Evolutionary conservation across 1,140 invertebrate species (phyloP).

Genomic region (Ceratina japonica): DNA sequence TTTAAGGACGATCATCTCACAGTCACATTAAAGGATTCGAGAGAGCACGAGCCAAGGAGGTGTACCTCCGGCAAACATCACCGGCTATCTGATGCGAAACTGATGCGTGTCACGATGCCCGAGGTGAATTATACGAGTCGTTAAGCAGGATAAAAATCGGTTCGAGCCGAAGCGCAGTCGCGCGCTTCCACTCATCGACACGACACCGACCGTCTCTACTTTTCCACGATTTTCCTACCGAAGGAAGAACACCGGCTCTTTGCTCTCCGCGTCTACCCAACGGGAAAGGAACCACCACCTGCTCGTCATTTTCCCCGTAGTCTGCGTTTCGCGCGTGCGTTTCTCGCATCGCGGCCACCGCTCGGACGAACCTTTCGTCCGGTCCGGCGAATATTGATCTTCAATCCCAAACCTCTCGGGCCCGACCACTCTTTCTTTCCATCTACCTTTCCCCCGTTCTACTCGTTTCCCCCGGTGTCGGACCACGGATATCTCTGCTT

Average conservation of each 20-base stretch:
- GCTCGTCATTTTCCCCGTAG: neutral
- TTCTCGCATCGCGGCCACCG: conserved; percentile 36
- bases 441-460: neutral
- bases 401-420: conserved; percentile 54
- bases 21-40: neutral
- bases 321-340: conserved; percentile 60
- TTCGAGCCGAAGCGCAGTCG: conserved; percentile 21
- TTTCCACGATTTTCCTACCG: conserved; percentile 17
- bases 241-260: neutral
- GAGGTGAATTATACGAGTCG: conserved; percentile 48
- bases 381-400: conserved; percentile 62
- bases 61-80: conserved; percentile 11
- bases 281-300: conserved; percentile 1
- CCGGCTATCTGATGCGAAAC: conserved; percentile 43
- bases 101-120: conserved; percentile 24
- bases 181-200: conserved; percentile 16
- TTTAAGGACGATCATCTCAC: neutral
- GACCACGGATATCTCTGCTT: too few species aligned
- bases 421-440: conserved; percentile 1
- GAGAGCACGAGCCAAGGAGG: neutral
- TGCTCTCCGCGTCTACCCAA: neutral
- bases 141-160: conserved; percentile 48
- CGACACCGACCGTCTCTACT: neutral
- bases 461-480: too few species aligned
- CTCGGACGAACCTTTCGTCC: conserved; percentile 36